These are phyloP conservation scores for Hydrotaea diabolus DNA, from an alignment of 2,888 invertebrate genomes.

Conservation along the genomic window DNA sequence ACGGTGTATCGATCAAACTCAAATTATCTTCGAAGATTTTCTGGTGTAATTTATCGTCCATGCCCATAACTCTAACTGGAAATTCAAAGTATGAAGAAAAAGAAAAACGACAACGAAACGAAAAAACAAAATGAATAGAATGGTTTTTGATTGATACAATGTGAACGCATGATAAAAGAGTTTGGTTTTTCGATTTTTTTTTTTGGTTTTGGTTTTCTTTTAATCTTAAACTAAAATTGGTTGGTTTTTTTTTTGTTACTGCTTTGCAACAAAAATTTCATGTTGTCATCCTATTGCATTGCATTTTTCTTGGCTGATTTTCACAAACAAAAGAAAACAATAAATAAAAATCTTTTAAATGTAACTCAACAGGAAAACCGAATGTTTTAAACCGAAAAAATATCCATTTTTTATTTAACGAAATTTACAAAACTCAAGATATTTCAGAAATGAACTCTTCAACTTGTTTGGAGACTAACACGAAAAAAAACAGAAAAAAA, in stretches of 20 bases:
- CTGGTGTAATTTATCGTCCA: constrained; percentile 81
- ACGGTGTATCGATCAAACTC: constrained; percentile 81
- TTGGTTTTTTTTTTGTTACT: background rate
- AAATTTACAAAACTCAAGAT: background rate
- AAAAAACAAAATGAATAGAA: constrained; percentile 43
- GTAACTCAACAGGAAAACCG: too few species aligned
- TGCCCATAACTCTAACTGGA: constrained; percentile 81
- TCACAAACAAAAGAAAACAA: background rate
- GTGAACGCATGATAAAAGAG: constrained; percentile 32
- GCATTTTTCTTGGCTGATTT: constrained; percentile 31
- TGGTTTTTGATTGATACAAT: constrained; percentile 59
- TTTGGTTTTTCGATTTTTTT: constrained; percentile 47
- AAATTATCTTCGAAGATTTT: constrained; percentile 81
- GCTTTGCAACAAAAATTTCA: background rate
- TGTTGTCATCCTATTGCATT: constrained; percentile 32
- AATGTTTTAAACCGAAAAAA: constrained; percentile 5
- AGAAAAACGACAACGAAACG: constrained; percentile 55
- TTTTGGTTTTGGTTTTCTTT: constrained; percentile 45
- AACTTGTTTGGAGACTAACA: background rate
- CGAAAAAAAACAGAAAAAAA: background rate
- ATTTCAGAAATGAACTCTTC: constrained; percentile 10
- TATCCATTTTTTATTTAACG: background rate
- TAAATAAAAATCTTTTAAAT: constrained; percentile 50
- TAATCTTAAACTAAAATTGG: background rate
- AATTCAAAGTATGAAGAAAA: constrained; percentile 71